phyloP scores from a whole-genome alignment of 2,888 invertebrate genomes.

The Clostera curtula region DNA sequence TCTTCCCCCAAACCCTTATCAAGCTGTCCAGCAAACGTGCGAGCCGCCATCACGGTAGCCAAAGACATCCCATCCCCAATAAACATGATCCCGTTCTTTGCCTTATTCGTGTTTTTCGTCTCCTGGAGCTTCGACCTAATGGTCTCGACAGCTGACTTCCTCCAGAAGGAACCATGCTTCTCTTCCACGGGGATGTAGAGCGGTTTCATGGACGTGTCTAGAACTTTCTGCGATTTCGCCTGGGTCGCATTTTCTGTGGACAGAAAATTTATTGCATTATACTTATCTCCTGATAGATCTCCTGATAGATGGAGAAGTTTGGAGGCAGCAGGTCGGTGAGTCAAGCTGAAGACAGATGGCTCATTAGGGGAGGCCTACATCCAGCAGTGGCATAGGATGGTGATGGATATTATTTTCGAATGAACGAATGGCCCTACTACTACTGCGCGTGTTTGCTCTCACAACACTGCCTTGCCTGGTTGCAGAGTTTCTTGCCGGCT shows the following conservation, averaged over 20 bases:
- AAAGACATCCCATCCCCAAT: constrained; percentile 88
- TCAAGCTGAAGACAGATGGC: no score
- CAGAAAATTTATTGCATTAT: no score
- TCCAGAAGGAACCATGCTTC: constrained; percentile 58
- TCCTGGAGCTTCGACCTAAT: constrained; percentile 41
- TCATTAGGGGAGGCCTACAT: no score
- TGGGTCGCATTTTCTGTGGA: constrained; percentile 40
- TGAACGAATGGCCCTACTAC: no score
- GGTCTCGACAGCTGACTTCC: constrained; percentile 39
- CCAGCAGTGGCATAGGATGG: no score
- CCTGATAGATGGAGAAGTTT: no score
- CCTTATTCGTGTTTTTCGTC: constrained; percentile 53
- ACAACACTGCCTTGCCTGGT: no score
- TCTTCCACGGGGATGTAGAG: constrained; percentile 52
- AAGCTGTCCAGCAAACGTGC: constrained; percentile 79
- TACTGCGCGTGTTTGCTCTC: no score
- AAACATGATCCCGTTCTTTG: constrained; percentile 77
- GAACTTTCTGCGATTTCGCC: constrained; percentile 47
- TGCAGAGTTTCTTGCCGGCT: no score
- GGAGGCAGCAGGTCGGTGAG: no score
- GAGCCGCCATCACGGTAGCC: constrained; percentile 82
- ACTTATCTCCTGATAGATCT: no score
- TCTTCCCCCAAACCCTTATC: constrained; percentile 77
- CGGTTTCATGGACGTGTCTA: constrained; percentile 56
- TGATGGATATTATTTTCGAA: no score